Percentiles rank a stretch among this genome's conserved stretches.
Evolutionary conservation across 2,113 vertebrate species (phyloP).

Genomic region (Xiphias gladius): DNA sequence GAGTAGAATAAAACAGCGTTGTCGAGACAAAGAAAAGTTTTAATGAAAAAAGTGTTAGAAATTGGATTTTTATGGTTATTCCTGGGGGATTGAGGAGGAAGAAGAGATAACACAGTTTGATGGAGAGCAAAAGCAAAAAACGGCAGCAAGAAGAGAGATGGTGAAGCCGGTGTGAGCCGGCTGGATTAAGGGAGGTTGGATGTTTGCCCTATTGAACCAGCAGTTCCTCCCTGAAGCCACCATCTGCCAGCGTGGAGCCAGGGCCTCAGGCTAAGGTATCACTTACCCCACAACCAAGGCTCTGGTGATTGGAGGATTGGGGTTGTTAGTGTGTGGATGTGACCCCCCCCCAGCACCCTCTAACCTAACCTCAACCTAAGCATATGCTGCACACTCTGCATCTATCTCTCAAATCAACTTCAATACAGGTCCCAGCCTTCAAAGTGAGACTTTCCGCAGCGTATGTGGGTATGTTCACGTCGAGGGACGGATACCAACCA

Average conservation of each 20-base stretch:
- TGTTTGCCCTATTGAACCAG: not conserved
- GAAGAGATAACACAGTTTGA: not conserved
- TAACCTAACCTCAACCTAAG: not conserved
- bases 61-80: not conserved
- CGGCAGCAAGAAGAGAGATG: conserved; percentile 14
- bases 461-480: too few relatives aligned
- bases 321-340: not conserved
- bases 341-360: not conserved
- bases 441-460: not conserved
- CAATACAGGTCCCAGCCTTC: not conserved
- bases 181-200: not conserved
- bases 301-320: not conserved
- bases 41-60: not conserved
- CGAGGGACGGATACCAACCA: too few relatives aligned
- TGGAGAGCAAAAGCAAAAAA: not conserved
- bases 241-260: conserved; percentile 51
- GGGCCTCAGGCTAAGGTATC: conserved; percentile 11
- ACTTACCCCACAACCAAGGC: not conserved
- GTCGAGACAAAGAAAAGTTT: not conserved
- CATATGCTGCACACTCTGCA: not conserved
- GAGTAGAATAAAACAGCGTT: not conserved
- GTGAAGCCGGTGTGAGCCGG: not conserved
- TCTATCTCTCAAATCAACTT: not conserved
- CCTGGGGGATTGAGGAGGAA: not conserved
- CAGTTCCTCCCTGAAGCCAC: not conserved